Percentiles rank a stretch among this genome's conserved stretches.
Conservation (phyloP, 1,140 invertebrate species). For the Megathymus violae region DNA sequence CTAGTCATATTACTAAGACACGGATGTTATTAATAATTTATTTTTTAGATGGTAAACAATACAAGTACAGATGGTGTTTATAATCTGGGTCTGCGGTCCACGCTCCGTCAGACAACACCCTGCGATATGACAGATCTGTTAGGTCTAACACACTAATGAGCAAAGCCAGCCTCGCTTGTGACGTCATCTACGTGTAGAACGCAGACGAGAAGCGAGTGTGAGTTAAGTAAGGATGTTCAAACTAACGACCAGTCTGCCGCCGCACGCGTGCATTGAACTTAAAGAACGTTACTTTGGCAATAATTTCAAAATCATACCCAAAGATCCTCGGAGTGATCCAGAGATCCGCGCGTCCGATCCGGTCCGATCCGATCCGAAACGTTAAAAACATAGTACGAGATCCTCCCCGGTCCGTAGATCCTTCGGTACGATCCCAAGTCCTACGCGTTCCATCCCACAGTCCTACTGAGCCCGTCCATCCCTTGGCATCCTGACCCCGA, state of each 20-base stretch:
- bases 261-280: slow-evolving; percentile 76
- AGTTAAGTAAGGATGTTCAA: slow-evolving; percentile 68
- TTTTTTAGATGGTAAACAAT: too few relatives aligned
- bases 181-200: slow-evolving; percentile 46
- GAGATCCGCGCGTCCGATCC: slow-evolving; percentile 45
- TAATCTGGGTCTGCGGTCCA: not conserved
- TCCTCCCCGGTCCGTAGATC: slow-evolving; percentile 49
- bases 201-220: slow-evolving; percentile 71
- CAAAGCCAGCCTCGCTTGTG: slow-evolving; percentile 48
- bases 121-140: slow-evolving; percentile 50
- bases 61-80: not conserved
- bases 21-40: too few relatives aligned
- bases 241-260: slow-evolving; percentile 45
- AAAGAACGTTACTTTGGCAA: slow-evolving; percentile 66
- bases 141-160: slow-evolving; percentile 59
- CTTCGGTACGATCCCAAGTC: slow-evolving; percentile 53
- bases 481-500: slow-evolving; percentile 55
- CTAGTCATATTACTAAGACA: too few relatives aligned
- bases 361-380: slow-evolving; percentile 40
- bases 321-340: slow-evolving; percentile 60
- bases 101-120: not conserved
- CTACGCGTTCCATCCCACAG: slow-evolving; percentile 29
- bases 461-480: slow-evolving; percentile 31
- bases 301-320: slow-evolving; percentile 78
- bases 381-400: slow-evolving; percentile 25